Percentiles rank a stretch among this genome's conserved stretches.
phyloP scores from a whole-genome alignment of 2,797 vertebrate species.

The Leontocebus nigricollis region DNA sequence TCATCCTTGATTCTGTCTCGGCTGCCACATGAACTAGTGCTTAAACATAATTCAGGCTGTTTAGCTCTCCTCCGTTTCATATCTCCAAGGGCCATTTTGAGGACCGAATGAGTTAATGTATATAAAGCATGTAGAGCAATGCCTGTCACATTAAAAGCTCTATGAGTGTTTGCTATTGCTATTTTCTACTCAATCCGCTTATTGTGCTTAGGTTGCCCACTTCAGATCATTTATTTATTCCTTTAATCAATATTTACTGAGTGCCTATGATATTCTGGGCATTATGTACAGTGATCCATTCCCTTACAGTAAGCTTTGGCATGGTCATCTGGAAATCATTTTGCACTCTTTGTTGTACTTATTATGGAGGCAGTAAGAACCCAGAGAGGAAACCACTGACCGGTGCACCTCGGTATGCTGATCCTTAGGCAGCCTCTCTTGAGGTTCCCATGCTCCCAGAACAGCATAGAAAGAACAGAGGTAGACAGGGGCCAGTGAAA shows the following conservation, averaged over 20 bases:
- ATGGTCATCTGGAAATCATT: not conserved
- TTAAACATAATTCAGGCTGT: not conserved
- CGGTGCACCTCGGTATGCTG: not conserved
- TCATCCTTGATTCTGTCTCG: not conserved
- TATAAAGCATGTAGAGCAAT: conserved; percentile 1
- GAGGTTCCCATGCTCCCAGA: not conserved
- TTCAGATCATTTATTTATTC: conserved; percentile 53
- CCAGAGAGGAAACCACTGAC: not conserved
- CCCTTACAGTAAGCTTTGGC: not conserved
- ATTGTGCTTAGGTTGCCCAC: not conserved
- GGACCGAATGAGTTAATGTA: conserved; percentile 17
- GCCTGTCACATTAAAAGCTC: not conserved
- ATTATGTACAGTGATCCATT: not conserved
- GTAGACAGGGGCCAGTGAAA: not conserved
- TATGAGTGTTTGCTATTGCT: not conserved
- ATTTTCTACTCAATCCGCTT: conserved; percentile 29
- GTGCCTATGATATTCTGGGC: not conserved
- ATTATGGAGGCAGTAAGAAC: not conserved
- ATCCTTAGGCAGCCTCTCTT: not conserved
- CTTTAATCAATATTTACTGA: conserved; percentile 48
- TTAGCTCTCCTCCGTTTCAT: not conserved
- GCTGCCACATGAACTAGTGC: not conserved
- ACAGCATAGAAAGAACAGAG: not conserved
- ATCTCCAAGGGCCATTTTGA: not conserved
- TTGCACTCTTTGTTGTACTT: not conserved